Evolutionary conservation across 2,888 invertebrate species (phyloP).

Genomic region (Dynastes tityus): DNA sequence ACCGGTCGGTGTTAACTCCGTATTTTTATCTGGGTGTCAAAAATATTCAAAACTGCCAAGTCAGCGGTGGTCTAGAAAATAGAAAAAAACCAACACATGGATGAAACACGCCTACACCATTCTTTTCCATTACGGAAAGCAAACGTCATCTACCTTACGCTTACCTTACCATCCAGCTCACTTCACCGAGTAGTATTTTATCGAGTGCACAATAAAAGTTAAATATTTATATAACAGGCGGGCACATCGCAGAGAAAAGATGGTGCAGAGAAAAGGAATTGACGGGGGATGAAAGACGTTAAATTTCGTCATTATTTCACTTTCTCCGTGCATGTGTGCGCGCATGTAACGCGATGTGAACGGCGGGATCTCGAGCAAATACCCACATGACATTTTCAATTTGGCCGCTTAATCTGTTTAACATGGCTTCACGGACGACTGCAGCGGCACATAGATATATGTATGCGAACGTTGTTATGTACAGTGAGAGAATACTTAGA

Average conservation of each 20-base stretch:
- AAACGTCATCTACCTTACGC: constrained; percentile 26
- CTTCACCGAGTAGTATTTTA: constrained; percentile 37
- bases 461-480: not conserved
- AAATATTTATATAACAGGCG: constrained; percentile 49
- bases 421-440: constrained; percentile 55
- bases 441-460: constrained; percentile 47
- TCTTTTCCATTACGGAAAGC: constrained; percentile 42
- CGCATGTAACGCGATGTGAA: constrained; percentile 1
- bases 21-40: no score
- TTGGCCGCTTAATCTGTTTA: constrained; percentile 56
- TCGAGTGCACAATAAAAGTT: constrained; percentile 47
- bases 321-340: constrained; percentile 40
- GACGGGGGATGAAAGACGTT: constrained; percentile 38
- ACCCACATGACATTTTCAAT: constrained; percentile 56
- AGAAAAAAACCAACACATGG: no score
- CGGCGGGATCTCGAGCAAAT: constrained; percentile 52
- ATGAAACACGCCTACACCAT: no score
- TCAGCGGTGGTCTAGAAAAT: no score
- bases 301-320: constrained; percentile 53
- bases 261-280: constrained; percentile 12
- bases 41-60: no score
- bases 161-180: not conserved
- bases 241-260: constrained; percentile 9
- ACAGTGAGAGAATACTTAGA: no score
- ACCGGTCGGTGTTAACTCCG: no score